These are phyloP conservation scores for Epinephelus coioides DNA, from an alignment of 2,797 vertebrate genomes.

Conservation along the genomic window DNA sequence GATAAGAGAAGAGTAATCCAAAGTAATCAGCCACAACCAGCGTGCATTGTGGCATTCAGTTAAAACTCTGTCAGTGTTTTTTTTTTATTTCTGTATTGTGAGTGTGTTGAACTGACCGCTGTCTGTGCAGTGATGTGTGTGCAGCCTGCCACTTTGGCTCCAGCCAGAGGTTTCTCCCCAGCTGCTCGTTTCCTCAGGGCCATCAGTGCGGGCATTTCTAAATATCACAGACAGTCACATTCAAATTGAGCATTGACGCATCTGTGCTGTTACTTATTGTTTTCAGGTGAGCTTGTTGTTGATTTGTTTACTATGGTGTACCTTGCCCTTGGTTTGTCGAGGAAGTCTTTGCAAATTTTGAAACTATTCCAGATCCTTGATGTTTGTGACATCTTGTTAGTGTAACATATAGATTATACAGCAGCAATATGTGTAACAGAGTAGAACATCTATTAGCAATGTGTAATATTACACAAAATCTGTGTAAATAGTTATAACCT, in stretches of 20 bases:
- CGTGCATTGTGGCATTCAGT: background rate
- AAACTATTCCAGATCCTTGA: too few species aligned
- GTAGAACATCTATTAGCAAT: too few species aligned
- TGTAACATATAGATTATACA: too few species aligned
- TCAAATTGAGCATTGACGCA: background rate
- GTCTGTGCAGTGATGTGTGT: conserved; percentile 96
- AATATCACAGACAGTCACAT: conserved; percentile 11
- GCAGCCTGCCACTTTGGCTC: conserved; percentile 95
- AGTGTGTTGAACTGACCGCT: conserved; percentile 86
- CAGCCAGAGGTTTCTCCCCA: conserved; percentile 92
- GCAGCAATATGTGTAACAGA: too few species aligned
- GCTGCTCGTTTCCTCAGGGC: conserved; percentile 92
- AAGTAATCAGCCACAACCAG: background rate
- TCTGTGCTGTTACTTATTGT: background rate
- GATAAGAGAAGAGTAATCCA: background rate
- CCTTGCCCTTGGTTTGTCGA: too few species aligned
- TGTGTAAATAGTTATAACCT: too few species aligned
- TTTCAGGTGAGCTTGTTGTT: too few species aligned
- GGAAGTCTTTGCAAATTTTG: too few species aligned
- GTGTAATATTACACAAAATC: too few species aligned
- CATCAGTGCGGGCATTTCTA: conserved; percentile 96
- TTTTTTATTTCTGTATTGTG: too few species aligned
- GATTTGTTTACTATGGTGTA: too few species aligned
- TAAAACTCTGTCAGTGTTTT: background rate
- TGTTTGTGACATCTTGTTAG: too few species aligned